Evolutionary conservation across 2,888 invertebrate genomes (phyloP), one percentile per base, ranked within the genome.

Genomic region (Augiades crinisus): DNA sequence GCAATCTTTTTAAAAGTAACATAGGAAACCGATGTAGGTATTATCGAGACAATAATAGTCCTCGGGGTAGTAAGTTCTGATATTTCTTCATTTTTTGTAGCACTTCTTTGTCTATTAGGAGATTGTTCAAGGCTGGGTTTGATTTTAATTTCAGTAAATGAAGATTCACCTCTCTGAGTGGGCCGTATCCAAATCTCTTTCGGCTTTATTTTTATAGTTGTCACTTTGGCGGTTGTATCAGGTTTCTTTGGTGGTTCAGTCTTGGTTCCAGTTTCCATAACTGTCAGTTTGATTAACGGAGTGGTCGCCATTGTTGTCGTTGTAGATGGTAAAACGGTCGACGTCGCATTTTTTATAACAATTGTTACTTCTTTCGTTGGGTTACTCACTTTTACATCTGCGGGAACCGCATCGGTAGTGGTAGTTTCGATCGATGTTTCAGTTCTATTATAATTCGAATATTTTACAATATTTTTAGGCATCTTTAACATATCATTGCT

Each of bases 131-230:
- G 69, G 57, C 61, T 70, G 40, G 61, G 59, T 71, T 75, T 78
- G 30, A 65, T 54, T 65, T 86, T 88, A 45, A 70, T 70, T 61
- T 86, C 82, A 56, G 70, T 55, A 37, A 64, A 59, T 50, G 70
- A 54, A 52, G 68, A 69, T 78, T 89, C 88, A 85, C 89, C 88
- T 86, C 89, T 89, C 72, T 86, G 85, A 0, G 87, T 80, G 34
- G 89, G 89, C 60, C 71, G 73, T 63, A 89, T 89, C 89, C 89
- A 89, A 66, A 89, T 89, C 64, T 89, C 89, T 65, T 89, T 89
- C n/a, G 83, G 81, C 57, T 85, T 84, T 17, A 79, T 78, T 65
- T 88, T 89, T 0, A 67, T 54, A 14, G 85, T 85, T n/a, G 80
- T 78, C n/a, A 62, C 61, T 72, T 68, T 81, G 5, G 67, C 56